Evolutionary conservation across 1,140 invertebrate species (phyloP).

Genomic region (Globodera rostochiensis): DNA sequence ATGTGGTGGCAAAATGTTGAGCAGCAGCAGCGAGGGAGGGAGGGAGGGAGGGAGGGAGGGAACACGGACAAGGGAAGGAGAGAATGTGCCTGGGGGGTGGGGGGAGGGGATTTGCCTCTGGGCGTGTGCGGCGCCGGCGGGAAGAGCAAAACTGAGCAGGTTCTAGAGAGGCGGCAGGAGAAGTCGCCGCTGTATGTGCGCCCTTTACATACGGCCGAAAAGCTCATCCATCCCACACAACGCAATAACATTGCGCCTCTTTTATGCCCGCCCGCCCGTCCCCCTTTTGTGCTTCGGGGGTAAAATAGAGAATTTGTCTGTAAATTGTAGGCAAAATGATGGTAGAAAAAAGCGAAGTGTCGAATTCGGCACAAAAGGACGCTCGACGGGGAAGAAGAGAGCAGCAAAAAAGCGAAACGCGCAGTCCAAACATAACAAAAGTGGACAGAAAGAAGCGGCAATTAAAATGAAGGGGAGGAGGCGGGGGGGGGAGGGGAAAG

Average conservation of each 20-base stretch:
- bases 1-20: neutral
- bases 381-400: neutral
- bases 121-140: too few species aligned
- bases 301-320: neutral
- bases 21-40: neutral
- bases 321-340: neutral
- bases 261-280: too few species aligned
- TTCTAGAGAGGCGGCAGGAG: neutral
- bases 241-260: neutral
- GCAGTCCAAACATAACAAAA: too few species aligned
- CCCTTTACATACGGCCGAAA: neutral
- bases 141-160: neutral
- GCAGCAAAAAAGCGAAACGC: too few species aligned
- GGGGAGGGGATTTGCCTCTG: neutral
- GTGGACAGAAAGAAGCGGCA: neutral
- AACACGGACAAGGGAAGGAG: neutral
- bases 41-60: neutral
- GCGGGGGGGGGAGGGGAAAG: too few species aligned
- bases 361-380: conserved; percentile 1
- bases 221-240: neutral
- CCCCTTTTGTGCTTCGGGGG: neutral
- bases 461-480: neutral
- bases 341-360: neutral
- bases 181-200: neutral
- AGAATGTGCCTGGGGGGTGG: neutral